phyloP scores from a whole-genome alignment of 92 coral and sea anemone genomes.

The Muricea muricata region DNA sequence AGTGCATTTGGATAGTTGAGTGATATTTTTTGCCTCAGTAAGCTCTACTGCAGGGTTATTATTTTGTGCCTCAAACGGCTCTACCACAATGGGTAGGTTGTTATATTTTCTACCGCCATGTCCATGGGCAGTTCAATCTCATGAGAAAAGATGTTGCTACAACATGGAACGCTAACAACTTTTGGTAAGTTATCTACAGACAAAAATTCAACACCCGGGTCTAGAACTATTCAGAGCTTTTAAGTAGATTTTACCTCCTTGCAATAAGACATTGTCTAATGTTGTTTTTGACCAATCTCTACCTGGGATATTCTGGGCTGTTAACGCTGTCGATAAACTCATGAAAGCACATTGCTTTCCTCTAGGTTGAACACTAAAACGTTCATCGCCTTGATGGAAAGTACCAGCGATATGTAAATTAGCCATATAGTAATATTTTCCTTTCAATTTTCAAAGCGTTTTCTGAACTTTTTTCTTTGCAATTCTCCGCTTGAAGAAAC shows the following conservation, averaged over 20 bases:
- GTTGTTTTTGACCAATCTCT: not conserved
- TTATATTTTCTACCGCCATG: not conserved
- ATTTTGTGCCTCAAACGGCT: not conserved
- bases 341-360: not conserved
- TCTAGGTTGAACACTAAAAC: not conserved
- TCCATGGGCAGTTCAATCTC: not conserved
- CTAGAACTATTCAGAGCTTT: not conserved
- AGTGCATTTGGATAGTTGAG: not conserved
- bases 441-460: not conserved
- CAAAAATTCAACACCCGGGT: not conserved
- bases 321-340: not conserved
- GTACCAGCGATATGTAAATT: not conserved
- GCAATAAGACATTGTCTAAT: not conserved
- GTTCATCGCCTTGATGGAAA: not conserved
- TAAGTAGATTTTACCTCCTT: not conserved
- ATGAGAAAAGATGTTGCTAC: not conserved
- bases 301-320: not conserved
- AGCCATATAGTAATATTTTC: not conserved
- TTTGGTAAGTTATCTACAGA: not conserved
- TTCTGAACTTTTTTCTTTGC: no score
- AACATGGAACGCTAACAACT: not conserved
- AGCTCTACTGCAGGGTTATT: not conserved
- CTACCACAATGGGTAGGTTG: not conserved
- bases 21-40: not conserved
- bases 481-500: no score